Percentiles rank a stretch among this genome's conserved stretches.
phyloP scores from a whole-genome alignment of 2,888 invertebrate species.

The Mesochorus sp. region DNA sequence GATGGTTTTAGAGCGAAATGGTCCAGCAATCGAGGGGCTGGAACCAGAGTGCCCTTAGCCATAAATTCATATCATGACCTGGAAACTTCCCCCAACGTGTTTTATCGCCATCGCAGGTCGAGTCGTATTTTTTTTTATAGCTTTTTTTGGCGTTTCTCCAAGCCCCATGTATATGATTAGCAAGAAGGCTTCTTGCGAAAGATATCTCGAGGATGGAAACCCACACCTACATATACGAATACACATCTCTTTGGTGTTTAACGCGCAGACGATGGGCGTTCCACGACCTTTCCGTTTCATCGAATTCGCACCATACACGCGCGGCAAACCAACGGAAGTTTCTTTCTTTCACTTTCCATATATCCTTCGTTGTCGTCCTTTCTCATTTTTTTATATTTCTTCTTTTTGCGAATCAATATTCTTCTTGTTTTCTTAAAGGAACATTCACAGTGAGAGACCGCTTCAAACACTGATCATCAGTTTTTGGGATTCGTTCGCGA shows the following conservation, averaged over 20 bases:
- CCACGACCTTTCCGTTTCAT: conserved; percentile 48
- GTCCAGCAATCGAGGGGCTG: too few relatives aligned
- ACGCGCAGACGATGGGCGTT: not conserved
- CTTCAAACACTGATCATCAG: not conserved
- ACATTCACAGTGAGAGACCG: conserved; percentile 9
- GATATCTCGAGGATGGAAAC: conserved; percentile 10
- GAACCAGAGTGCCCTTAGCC: too few relatives aligned
- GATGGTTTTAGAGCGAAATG: too few relatives aligned
- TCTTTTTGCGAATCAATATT: not conserved
- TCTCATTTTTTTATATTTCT: conserved; percentile 1
- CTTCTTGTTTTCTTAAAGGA: not conserved
- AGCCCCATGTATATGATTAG: conserved; percentile 4
- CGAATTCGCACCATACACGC: conserved; percentile 27
- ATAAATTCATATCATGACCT: conserved; percentile 3
- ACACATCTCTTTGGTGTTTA: not conserved
- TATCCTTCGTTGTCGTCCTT: conserved; percentile 13
- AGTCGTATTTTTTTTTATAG: conserved; percentile 21
- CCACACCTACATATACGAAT: not conserved
- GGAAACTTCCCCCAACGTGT: not conserved
- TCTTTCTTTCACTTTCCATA: conserved; percentile 40
- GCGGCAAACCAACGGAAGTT: conserved; percentile 32
- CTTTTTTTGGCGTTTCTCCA: conserved; percentile 42
- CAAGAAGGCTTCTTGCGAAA: conserved; percentile 43
- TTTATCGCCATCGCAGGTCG: too few relatives aligned
- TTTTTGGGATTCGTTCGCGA: not conserved